Percentiles rank a stretch among this genome's conserved stretches.
These are phyloP conservation scores for Nomia melanderi DNA, from an alignment of 1,140 invertebrate species.

Conservation along the genomic window DNA sequence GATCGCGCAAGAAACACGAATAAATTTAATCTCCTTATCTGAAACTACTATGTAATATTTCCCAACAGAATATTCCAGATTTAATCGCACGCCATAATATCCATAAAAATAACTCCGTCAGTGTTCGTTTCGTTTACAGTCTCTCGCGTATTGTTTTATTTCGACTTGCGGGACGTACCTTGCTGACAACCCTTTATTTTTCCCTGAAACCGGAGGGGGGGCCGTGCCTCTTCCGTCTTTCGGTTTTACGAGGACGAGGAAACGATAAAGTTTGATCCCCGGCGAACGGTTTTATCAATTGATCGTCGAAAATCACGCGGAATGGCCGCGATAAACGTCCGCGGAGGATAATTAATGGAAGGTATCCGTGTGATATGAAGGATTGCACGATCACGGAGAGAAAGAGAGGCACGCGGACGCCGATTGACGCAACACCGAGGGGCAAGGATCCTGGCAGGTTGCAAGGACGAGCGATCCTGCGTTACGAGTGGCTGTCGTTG, in stretches of 20 bases:
- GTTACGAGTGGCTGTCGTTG: conserved; percentile 66
- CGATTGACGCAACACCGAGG: conserved; percentile 68
- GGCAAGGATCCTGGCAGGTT: conserved; percentile 74
- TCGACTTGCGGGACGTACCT: too few relatives aligned
- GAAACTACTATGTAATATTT: too few relatives aligned
- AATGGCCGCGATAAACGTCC: background rate
- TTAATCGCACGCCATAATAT: too few relatives aligned
- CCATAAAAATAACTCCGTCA: too few relatives aligned
- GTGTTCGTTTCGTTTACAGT: too few relatives aligned
- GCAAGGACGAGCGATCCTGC: conserved; percentile 70
- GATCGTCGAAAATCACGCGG: too few relatives aligned
- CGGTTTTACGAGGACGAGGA: background rate
- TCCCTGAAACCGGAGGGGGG: background rate
- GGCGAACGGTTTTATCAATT: background rate
- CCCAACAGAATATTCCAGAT: too few relatives aligned
- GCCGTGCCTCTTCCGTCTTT: too few relatives aligned
- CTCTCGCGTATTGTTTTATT: too few relatives aligned
- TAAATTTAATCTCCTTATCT: too few relatives aligned
- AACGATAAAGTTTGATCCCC: background rate
- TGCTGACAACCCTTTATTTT: too few relatives aligned
- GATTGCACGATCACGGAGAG: conserved; percentile 12
- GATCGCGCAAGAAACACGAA: too few relatives aligned
- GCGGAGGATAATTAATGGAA: conserved; percentile 11
- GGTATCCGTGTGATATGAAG: conserved; percentile 2
- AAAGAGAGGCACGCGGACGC: conserved; percentile 50